These are phyloP conservation scores for Schmidtea mediterranea DNA, from an alignment of 1,140 invertebrate genomes.

Conservation along the genomic window DNA sequence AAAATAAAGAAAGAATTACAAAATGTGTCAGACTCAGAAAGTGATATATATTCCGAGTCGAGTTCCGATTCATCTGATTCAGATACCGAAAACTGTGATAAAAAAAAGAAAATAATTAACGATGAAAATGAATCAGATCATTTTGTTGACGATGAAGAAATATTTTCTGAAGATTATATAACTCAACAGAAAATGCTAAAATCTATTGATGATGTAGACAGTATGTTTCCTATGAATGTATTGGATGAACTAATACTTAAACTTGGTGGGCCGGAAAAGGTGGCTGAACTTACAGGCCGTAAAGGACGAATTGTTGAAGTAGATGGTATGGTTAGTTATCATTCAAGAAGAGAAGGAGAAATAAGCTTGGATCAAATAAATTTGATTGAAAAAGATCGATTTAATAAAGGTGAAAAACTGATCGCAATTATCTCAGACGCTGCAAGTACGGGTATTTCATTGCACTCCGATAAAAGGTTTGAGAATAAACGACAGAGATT, in stretches of 20 bases:
- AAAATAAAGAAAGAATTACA: too few species aligned
- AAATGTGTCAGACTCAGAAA: too few species aligned
- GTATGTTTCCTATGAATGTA: slow-evolving; percentile 74
- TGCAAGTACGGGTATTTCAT: slow-evolving; percentile 44
- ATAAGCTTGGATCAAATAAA: slow-evolving; percentile 84
- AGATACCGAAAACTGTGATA: too few species aligned
- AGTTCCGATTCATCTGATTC: too few species aligned
- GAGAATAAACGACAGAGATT: slow-evolving; percentile 69
- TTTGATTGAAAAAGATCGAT: slow-evolving; percentile 54
- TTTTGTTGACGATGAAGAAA: too few species aligned
- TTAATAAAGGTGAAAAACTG: slow-evolving; percentile 85
- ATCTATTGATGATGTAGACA: slow-evolving; percentile 58
- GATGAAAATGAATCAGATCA: too few species aligned
- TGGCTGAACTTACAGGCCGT: slow-evolving; percentile 91
- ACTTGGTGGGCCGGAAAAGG: slow-evolving; percentile 78
- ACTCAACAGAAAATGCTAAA: slow-evolving; percentile 11
- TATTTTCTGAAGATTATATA: too few species aligned
- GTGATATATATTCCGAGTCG: too few species aligned
- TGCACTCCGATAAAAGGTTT: slow-evolving; percentile 61
- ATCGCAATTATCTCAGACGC: slow-evolving; percentile 70
- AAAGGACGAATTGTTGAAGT: slow-evolving; percentile 78
- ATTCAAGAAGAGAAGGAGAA: slow-evolving; percentile 60
- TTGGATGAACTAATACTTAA: slow-evolving; percentile 92
- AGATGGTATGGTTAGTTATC: slow-evolving; percentile 51
- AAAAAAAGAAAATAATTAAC: too few species aligned